Percentiles rank a stretch among this genome's conserved stretches.
Evolutionary conservation across 2,888 invertebrate species (phyloP).

Genomic region (Gortyna flavago): DNA sequence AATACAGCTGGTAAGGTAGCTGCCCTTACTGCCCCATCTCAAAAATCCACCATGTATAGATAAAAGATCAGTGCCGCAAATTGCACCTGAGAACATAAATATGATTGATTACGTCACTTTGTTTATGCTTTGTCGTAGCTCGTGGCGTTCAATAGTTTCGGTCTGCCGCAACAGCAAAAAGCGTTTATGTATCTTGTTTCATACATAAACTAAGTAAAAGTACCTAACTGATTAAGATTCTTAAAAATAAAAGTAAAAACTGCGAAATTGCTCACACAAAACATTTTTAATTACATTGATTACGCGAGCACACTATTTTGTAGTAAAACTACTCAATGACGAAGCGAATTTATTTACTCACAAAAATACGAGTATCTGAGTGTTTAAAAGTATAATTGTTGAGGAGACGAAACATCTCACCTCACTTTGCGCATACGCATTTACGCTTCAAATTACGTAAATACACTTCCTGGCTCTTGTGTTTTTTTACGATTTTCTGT

Average conservation of each 20-base stretch:
- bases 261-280: constrained; percentile 1
- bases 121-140: neutral
- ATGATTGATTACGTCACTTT: no score
- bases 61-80: no score
- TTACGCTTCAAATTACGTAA: constrained; percentile 50
- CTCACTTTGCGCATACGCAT: constrained; percentile 39
- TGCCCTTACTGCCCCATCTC: no score
- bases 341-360: neutral
- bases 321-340: constrained; percentile 31
- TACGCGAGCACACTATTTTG: constrained; percentile 9
- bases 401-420: constrained; percentile 29
- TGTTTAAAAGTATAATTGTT: constrained; percentile 19
- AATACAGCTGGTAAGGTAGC: no score
- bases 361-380: neutral
- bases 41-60: no score
- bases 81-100: no score
- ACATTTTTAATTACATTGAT: constrained; percentile 19
- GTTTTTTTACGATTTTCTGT: constrained; percentile 45
- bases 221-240: neutral
- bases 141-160: neutral
- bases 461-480: constrained; percentile 58
- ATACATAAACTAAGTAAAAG: neutral
- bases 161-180: neutral
- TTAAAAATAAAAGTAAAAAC: neutral
- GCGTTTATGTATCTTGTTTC: neutral